phyloP scores from a whole-genome alignment of 2,113 vertebrate species.

The Heteronetta atricapilla region DNA sequence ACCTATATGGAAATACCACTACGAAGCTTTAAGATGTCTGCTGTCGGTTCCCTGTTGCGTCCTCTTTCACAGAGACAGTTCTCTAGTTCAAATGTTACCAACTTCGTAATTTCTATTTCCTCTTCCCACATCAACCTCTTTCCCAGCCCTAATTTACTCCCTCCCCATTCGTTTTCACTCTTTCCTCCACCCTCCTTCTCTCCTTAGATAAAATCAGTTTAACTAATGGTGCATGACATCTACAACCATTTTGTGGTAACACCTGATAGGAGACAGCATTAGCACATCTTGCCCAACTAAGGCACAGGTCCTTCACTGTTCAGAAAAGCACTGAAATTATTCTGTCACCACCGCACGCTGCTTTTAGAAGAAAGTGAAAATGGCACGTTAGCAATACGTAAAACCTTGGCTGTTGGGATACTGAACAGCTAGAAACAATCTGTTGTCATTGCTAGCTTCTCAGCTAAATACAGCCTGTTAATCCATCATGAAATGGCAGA shows the following conservation, averaged over 20 bases:
- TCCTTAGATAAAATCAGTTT: not conserved
- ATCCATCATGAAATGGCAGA: not conserved
- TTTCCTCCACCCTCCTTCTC: not conserved
- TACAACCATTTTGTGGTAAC: not conserved
- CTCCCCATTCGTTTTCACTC: not conserved
- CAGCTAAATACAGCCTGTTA: not conserved
- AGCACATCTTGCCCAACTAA: not conserved
- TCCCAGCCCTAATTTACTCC: not conserved
- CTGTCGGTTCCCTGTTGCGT: not conserved
- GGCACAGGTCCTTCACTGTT: not conserved
- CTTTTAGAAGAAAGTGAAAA: not conserved
- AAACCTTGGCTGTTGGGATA: not conserved
- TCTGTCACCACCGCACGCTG: not conserved
- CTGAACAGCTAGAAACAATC: not conserved
- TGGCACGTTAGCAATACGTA: rapidly evolving
- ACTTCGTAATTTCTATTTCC: not conserved
- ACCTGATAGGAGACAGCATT: not conserved
- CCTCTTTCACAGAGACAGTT: not conserved
- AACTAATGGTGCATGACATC: not conserved
- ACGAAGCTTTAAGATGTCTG: not conserved
- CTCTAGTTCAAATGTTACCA: not conserved
- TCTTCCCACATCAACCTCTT: not conserved
- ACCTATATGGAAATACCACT: not conserved
- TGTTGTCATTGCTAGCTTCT: not conserved
- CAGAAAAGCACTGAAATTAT: not conserved